Conservation (phyloP, 2,113 vertebrate genomes). For the Scopus umbretta region DNA sequence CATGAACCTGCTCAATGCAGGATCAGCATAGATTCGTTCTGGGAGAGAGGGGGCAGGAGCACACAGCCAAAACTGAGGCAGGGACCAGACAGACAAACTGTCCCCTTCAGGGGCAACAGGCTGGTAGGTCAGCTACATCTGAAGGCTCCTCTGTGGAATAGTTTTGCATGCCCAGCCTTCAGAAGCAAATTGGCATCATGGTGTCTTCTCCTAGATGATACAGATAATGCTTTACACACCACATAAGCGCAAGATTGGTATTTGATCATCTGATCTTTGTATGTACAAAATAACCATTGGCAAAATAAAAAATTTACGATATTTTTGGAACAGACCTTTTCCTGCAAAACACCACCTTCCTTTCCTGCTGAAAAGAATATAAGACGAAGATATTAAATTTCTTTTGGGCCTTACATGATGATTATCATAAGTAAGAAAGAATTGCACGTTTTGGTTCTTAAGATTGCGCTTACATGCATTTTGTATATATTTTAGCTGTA, state of each 20-base stretch:
- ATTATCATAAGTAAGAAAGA: neutral
- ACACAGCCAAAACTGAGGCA: neutral
- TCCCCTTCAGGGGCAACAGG: neutral
- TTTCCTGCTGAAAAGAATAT: neutral
- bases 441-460: neutral
- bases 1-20: neutral
- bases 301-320: neutral
- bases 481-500: neutral
- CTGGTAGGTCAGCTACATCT: neutral
- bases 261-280: neutral
- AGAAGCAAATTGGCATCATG: neutral
- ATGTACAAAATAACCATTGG: neutral
- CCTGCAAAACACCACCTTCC: neutral
- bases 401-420: neutral
- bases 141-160: neutral
- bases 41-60: neutral
- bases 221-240: neutral
- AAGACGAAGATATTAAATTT: neutral
- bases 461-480: neutral
- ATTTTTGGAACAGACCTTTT: neutral
- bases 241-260: fast-evolving
- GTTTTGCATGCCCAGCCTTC: neutral
- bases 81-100: neutral
- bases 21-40: neutral
- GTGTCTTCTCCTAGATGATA: neutral